Evolutionary conservation across 2,797 vertebrate genomes (phyloP).

Genomic region (Adrianichthys oophorus): DNA sequence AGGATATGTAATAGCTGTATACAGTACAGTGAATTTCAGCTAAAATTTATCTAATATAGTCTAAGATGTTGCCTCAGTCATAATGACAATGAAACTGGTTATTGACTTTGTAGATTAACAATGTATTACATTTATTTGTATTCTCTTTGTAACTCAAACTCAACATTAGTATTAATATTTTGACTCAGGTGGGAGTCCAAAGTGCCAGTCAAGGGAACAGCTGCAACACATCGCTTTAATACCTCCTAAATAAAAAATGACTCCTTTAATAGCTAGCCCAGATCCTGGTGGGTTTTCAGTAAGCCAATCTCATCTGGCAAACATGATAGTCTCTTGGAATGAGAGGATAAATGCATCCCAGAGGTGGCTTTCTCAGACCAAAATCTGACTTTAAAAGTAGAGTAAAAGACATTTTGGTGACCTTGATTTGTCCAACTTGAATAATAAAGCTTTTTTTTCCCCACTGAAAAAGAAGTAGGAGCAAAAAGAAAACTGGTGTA

Average conservation of each 20-base stretch:
- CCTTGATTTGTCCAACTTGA: constrained; percentile 16
- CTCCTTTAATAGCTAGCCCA: constrained; percentile 43
- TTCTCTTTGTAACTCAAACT: constrained; percentile 12
- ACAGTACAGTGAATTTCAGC: no score
- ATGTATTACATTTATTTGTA: not conserved
- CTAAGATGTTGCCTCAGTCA: no score
- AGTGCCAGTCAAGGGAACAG: constrained; percentile 19
- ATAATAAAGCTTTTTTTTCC: constrained; percentile 6
- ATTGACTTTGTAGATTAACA: not conserved
- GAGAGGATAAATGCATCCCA: constrained; percentile 27
- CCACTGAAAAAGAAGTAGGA: no score
- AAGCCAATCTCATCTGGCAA: constrained; percentile 48
- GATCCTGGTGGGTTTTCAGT: constrained; percentile 34
- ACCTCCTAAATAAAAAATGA: constrained; percentile 51
- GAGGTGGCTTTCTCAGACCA: constrained; percentile 2
- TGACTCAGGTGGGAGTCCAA: constrained; percentile 23
- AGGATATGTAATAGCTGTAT: not conserved
- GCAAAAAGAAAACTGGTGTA: no score
- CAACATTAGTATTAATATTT: constrained; percentile 24
- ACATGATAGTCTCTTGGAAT: constrained; percentile 29
- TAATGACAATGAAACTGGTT: no score
- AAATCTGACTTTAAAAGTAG: constrained; percentile 18
- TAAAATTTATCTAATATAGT: no score
- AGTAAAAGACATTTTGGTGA: constrained; percentile 15
- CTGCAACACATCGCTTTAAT: constrained; percentile 45